phyloP scores from a whole-genome alignment of 2,113 vertebrate genomes.

The Fregetta grallaria region DNA sequence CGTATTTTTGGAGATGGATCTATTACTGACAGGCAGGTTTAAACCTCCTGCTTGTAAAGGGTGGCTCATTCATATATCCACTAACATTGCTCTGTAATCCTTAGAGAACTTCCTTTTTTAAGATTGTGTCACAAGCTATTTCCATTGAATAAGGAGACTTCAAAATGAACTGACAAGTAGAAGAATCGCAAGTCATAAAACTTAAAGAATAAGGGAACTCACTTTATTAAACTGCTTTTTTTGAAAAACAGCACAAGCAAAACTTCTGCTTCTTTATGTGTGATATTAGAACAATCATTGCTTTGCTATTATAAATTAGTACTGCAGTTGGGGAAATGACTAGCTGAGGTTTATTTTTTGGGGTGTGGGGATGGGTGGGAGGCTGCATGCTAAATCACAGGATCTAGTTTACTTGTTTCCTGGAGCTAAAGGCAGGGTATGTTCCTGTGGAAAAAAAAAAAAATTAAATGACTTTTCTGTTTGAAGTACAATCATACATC shows the following conservation, averaged over 20 bases:
- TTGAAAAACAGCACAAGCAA: background rate
- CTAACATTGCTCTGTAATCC: background rate
- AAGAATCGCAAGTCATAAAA: slow-evolving; percentile 5
- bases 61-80: background rate
- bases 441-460: background rate
- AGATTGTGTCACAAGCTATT: background rate
- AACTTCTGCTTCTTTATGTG: background rate
- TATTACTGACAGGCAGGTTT: background rate
- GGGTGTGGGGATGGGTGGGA: background rate
- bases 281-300: background rate
- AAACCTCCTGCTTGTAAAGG: background rate
- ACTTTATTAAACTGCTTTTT: background rate
- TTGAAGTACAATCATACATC: background rate
- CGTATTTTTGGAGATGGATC: background rate
- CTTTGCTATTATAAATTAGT: background rate
- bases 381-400: background rate
- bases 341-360: background rate
- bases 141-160: background rate
- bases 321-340: background rate
- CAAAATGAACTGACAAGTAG: slow-evolving; percentile 5
- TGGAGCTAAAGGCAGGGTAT: background rate
- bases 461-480: background rate
- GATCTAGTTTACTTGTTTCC: background rate
- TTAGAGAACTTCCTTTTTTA: background rate
- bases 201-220: background rate